A percentile compares a stretch with the other conserved stretches of the same genome.
Conservation (phyloP, 2,113 vertebrate species). For the Syngnathus floridae region DNA sequence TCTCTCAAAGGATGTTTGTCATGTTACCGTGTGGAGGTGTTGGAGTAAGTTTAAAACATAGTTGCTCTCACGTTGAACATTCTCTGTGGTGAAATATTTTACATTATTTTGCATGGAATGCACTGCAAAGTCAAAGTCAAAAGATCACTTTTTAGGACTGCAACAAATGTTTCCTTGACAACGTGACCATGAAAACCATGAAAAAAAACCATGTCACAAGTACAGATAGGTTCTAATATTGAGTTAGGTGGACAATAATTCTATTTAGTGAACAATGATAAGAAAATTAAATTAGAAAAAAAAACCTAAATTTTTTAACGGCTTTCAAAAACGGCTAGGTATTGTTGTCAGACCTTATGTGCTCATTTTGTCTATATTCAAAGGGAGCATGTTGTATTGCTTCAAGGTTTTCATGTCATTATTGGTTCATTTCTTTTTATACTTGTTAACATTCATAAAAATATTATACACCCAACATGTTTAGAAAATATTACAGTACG, state of each 20-base stretch:
- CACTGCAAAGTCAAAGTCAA: conserved; percentile 25
- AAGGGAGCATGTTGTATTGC: background rate
- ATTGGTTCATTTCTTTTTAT: background rate
- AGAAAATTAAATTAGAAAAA: conserved; percentile 6
- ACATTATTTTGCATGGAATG: conserved; percentile 12
- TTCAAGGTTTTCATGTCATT: background rate
- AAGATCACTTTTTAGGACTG: conserved; percentile 27
- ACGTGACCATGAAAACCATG: conserved; percentile 46
- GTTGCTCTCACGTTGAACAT: background rate
- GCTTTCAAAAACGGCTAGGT: background rate
- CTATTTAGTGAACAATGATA: conserved; percentile 39
- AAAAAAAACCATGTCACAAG: conserved; percentile 58
- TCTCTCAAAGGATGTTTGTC: conserved; percentile 86
- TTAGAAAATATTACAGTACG: too few species aligned
- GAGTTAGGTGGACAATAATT: conserved; percentile 43
- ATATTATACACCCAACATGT: too few species aligned
- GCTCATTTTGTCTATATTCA: background rate
- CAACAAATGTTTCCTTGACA: conserved; percentile 34
- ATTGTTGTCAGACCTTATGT: background rate
- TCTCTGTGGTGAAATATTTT: conserved; percentile 15
- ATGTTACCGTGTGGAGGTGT: conserved; percentile 93
- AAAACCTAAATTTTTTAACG: background rate
- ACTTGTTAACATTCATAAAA: too few species aligned
- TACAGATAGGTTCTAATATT: conserved; percentile 42
- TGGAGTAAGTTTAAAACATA: conserved; percentile 64